These are phyloP conservation scores for Hofmannophila pseudospretella DNA, from an alignment of 2,888 invertebrate genomes.

Conservation along the genomic window DNA sequence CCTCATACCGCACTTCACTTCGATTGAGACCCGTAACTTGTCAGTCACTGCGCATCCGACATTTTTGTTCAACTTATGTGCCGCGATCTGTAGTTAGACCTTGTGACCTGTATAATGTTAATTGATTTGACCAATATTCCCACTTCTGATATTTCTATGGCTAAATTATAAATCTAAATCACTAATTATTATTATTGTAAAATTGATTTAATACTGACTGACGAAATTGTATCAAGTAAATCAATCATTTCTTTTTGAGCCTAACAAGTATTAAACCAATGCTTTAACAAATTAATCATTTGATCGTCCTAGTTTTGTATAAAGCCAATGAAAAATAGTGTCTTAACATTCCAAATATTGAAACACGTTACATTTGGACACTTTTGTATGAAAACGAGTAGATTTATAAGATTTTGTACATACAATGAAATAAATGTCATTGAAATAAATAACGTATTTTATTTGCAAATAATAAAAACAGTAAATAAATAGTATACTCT, in stretches of 20 bases:
- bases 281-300: conserved; percentile 56
- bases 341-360: conserved; percentile 76
- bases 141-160: conserved; percentile 35
- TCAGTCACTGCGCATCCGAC: too few species aligned
- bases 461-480: conserved; percentile 5
- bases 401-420: conserved; percentile 77
- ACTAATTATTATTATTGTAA: conserved; percentile 12
- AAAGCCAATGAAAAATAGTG: conserved; percentile 68
- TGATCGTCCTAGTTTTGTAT: conserved; percentile 52
- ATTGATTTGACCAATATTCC: conserved; percentile 59
- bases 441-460: conserved; percentile 52
- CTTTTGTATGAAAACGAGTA: conserved; percentile 73
- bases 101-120: conserved; percentile 57
- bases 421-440: conserved; percentile 77
- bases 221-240: conserved; percentile 3
- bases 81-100: too few species aligned
- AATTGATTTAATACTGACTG: conserved; percentile 16
- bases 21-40: too few species aligned
- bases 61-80: too few species aligned
- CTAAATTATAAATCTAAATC: conserved; percentile 27
- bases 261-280: conserved; percentile 37
- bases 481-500: not conserved
- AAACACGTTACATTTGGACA: conserved; percentile 72
- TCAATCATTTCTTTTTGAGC: conserved; percentile 8
- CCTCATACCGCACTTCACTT: too few species aligned